phyloP scores from a whole-genome alignment of 2,797 vertebrate genomes.

The Anabas testudineus region DNA sequence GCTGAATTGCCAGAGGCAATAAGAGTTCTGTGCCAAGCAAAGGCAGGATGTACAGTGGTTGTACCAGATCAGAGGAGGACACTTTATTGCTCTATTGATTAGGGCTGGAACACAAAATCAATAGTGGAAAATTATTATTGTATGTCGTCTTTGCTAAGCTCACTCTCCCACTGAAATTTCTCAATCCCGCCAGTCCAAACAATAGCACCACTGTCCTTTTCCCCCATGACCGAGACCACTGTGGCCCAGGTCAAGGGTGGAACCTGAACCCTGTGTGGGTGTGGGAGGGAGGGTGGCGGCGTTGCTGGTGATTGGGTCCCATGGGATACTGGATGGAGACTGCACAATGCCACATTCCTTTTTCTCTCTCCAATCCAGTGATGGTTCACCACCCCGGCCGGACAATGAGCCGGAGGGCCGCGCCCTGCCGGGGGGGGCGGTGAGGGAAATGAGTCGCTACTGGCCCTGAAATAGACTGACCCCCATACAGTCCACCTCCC shows the following conservation, averaged over 20 bases:
- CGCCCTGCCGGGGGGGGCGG: conserved; percentile 57
- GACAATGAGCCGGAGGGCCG: conserved; percentile 77
- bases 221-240: conserved; percentile 26
- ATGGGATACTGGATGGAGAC: conserved; percentile 53
- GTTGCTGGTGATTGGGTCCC: conserved; percentile 50
- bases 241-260: conserved; percentile 61
- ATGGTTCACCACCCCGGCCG: conserved; percentile 71
- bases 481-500: conserved; percentile 16
- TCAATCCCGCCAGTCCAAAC: conserved; percentile 59
- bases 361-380: conserved; percentile 64
- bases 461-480: conserved; percentile 72
- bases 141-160: conserved; percentile 6
- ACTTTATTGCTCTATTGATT: conserved; percentile 24
- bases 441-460: conserved; percentile 65
- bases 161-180: not conserved
- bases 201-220: conserved; percentile 69
- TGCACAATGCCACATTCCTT: conserved; percentile 74
- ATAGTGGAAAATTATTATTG: not conserved
- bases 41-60: not conserved
- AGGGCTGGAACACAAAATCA: conserved; percentile 8
- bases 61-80: conserved; percentile 1
- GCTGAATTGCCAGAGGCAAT: not conserved
- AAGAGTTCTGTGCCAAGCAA: not conserved
- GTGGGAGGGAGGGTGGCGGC: conserved; percentile 32
- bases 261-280: conserved; percentile 61